A percentile compares a stretch with the other conserved stretches of the same genome.
phyloP scores from a whole-genome alignment of 37 sponge, comb jelly and placozoan genomes.

The Diacarnus erythraeanus region DNA sequence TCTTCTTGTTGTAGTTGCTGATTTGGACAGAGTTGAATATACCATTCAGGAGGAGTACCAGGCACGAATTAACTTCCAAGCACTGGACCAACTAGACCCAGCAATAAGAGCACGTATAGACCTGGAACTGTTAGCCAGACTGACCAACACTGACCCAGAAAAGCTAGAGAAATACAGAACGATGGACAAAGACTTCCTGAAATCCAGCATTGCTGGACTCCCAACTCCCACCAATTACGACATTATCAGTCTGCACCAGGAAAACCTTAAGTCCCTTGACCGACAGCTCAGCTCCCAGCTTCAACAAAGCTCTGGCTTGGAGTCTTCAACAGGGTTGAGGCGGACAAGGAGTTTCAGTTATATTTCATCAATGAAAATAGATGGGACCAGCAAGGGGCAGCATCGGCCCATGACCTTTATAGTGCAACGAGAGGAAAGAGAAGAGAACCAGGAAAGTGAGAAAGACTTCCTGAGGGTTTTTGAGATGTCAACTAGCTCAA shows the following conservation, averaged over 20 bases:
- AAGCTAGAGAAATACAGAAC: not conserved
- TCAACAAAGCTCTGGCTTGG: not conserved
- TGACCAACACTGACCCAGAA: conserved; percentile 26
- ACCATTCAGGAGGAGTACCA: conserved; percentile 14
- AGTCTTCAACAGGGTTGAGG: not conserved
- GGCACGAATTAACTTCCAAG: conserved; percentile 9
- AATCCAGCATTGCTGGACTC: too few species aligned
- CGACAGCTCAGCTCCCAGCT: not conserved
- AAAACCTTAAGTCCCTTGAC: not conserved
- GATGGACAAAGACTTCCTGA: not conserved
- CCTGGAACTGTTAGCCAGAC: not conserved
- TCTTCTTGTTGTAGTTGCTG: not conserved
- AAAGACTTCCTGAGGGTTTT: not conserved
- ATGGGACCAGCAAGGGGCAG: not conserved
- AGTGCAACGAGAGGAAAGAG: not conserved
- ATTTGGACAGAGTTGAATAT: conserved; percentile 19
- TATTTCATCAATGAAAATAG: not conserved
- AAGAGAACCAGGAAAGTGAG: not conserved
- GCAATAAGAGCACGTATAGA: conserved; percentile 10
- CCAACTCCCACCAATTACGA: too few species aligned
- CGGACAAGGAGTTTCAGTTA: not conserved
- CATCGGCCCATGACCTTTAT: not conserved
- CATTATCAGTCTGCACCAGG: too few species aligned
- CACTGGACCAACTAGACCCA: conserved; percentile 17
- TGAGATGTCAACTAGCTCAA: not conserved